Conservation (phyloP, 2,797 vertebrate species). For the Pteropus rufus region DNA sequence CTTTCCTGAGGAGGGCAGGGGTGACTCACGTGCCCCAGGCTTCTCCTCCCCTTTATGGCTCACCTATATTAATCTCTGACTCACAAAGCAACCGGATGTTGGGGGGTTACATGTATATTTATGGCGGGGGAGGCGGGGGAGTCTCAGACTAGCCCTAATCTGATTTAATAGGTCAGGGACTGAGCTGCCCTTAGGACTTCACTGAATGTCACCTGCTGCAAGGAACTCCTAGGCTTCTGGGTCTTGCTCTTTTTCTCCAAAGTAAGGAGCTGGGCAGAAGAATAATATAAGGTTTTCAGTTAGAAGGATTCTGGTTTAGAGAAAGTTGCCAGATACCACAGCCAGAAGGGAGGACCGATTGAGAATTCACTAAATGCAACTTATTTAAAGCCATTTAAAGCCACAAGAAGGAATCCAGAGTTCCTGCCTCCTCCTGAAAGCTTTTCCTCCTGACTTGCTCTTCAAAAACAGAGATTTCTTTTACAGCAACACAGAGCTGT, state of each 20-base stretch:
- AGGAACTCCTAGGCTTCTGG: not conserved
- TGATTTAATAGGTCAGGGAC: not conserved
- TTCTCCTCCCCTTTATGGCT: conserved; percentile 46
- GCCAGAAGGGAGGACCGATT: not conserved
- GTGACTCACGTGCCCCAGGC: conserved; percentile 55
- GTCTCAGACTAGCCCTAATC: not conserved
- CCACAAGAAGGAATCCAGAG: not conserved
- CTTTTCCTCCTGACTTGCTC: not conserved
- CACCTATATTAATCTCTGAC: conserved; percentile 64
- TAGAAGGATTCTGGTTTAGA: not conserved
- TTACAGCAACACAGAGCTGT: not conserved
- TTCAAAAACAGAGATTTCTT: not conserved
- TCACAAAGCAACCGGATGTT: conserved; percentile 41
- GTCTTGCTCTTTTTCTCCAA: conserved; percentile 7
- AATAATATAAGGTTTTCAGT: not conserved
- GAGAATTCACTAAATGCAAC: not conserved
- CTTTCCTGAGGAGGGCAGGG: not conserved
- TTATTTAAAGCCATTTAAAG: not conserved
- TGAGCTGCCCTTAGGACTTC: not conserved
- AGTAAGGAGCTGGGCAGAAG: not conserved
- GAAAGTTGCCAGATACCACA: not conserved
- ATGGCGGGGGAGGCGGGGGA: no score
- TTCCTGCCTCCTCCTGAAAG: not conserved
- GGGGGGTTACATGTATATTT: not conserved
- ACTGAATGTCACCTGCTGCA: not conserved